Conservation (phyloP, 2,888 invertebrate genomes). For the Deladenus siricidicola region DNA sequence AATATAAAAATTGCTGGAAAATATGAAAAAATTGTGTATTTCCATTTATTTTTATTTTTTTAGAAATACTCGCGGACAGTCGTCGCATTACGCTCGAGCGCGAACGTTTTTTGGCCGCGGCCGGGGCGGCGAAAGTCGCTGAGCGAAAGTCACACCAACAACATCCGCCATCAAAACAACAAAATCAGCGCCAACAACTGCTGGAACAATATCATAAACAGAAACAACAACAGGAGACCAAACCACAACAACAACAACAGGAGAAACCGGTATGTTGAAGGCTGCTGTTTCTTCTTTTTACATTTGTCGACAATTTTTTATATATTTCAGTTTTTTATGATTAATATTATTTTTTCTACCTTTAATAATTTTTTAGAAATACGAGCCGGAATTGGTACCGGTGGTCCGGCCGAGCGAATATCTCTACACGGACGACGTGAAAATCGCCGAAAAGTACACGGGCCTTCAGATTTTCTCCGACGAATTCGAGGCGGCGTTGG, state of each 20-base stretch:
- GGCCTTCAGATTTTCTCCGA: neutral
- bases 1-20: neutral
- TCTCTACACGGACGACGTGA: neutral
- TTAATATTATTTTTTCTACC: neutral
- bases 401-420: neutral
- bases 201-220: neutral
- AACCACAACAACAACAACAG: neutral
- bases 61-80: neutral
- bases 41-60: neutral
- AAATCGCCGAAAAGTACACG: neutral
- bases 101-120: too few relatives aligned
- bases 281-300: too few relatives aligned
- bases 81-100: neutral
- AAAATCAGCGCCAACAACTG: neutral
- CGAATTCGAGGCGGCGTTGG: neutral
- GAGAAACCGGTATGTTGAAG: neutral
- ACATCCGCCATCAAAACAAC: neutral
- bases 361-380: neutral
- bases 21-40: neutral
- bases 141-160: neutral
- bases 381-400: neutral
- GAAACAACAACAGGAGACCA: slow-evolving; percentile 6
- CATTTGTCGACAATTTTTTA: too few relatives aligned
- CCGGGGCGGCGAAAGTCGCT: neutral
- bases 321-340: too few relatives aligned